Base-by-base conservation (phyloP, 2,888 invertebrate genomes). In the Pherbina coryleti region DNA sequence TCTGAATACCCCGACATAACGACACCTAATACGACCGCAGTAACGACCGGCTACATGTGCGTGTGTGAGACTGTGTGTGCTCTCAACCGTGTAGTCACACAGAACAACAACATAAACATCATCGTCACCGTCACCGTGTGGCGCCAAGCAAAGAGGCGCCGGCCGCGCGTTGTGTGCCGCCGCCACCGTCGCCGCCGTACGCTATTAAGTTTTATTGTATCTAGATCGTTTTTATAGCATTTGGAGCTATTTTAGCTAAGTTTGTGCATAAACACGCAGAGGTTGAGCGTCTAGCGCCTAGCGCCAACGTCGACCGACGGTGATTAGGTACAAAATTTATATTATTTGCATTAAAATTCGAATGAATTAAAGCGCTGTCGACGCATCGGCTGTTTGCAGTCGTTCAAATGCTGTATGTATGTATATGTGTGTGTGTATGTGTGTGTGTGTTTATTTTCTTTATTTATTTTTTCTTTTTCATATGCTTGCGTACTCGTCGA, bases 81-180 rank as follows among this genome's bases (percentile, higher is more conserved):
- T 25, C 28, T 60, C 28, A 60, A 28, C 60, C 60, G 60, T 28
- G 60, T 60, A 60, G 60, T 60, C 60, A 22, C 60, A 62, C 60
- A 34, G n/a, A 22, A 1, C 11, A 11, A 11, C 11, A 44, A 14
- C 44, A 31, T 37, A 9, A 34, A 22, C 51, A 34, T 19, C 34
- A 19, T 51, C 31, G 64, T 53, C 57, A 55, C 9, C 17, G 22
- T 25, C 79, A 73, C 79, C 77, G 78, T 78, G 78, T 82, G 82
- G 82, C 82, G 82, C 82, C 82, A 82, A 82, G 78, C 79, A 82
- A 76, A 76, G 76, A 80, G 80, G 82, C 82, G 82, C 82, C 82
- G 76, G 70, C 80, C 70, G 66, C 57, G 51, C 51, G 64, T 44
- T 72, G 49, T 62, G 60, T 77, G 31, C 44, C 49, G 53, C 60